These are phyloP conservation scores for Plodia interpunctella DNA, from an alignment of 1,140 invertebrate genomes.

Conservation along the genomic window DNA sequence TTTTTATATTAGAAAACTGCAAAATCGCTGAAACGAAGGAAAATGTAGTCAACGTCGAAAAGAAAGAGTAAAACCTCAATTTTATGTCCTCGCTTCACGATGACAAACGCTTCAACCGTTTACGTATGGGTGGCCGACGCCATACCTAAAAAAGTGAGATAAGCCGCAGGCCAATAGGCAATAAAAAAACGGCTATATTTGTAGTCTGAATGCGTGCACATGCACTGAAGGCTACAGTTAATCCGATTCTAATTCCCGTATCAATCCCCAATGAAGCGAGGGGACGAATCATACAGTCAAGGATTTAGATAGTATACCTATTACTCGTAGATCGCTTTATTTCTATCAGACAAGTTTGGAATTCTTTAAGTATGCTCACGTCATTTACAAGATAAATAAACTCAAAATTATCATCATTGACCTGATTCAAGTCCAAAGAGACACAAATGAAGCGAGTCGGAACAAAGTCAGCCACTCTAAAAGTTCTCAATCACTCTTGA, in stretches of 20 bases:
- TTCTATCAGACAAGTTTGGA: no score
- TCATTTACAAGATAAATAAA: no score
- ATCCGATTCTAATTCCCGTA: constrained; percentile 31
- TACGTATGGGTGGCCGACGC: constrained; percentile 6
- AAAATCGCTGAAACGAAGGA: no score
- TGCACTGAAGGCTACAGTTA: constrained; percentile 18
- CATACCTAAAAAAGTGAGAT: constrained; percentile 14
- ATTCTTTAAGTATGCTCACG: no score
- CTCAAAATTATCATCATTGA: no score
- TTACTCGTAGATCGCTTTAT: no score
- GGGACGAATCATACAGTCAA: not conserved
- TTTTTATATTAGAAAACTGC: no score
- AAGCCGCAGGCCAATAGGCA: constrained; percentile 13
- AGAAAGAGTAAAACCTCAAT: not conserved
- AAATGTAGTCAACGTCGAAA: not conserved
- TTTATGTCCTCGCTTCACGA: not conserved
- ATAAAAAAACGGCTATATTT: constrained; percentile 18
- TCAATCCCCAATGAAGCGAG: constrained; percentile 9
- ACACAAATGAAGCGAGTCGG: no score
- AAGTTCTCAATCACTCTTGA: no score
- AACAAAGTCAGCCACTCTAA: no score
- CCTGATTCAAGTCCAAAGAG: no score
- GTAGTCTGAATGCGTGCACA: constrained; percentile 3
- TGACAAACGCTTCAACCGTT: constrained; percentile 11
- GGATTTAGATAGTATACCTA: not conserved